Conservation (phyloP, 2,113 vertebrate species). For the Apus apus region DNA sequence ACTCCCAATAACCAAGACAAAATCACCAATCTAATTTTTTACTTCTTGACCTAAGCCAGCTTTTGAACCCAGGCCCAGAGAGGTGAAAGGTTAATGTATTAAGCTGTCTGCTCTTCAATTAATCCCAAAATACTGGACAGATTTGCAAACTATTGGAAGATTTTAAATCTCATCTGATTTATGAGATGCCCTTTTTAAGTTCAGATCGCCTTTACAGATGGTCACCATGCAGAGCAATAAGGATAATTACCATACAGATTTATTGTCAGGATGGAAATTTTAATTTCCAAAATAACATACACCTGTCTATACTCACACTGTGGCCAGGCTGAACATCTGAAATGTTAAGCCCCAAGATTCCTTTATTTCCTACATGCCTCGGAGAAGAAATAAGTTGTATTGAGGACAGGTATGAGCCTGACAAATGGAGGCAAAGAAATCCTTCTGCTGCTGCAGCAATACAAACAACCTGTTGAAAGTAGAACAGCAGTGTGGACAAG, state of each 20-base stretch:
- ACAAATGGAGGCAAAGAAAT: not conserved
- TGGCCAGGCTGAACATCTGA: not conserved
- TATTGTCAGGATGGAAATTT: not conserved
- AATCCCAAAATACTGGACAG: slow-evolving; percentile 28
- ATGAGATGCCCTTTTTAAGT: slow-evolving; percentile 1
- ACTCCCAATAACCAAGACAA: not conserved
- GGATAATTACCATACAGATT: slow-evolving; percentile 17
- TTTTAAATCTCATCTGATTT: slow-evolving; percentile 58
- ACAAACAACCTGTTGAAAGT: not conserved
- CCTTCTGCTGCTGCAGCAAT: not conserved
- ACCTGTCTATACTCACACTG: not conserved
- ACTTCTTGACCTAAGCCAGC: slow-evolving; percentile 5
- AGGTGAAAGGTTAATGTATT: slow-evolving; percentile 70
- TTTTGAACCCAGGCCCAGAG: slow-evolving; percentile 1
- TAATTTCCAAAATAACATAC: slow-evolving; percentile 1
- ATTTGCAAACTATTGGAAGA: slow-evolving; percentile 59
- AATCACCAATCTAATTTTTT: slow-evolving; percentile 14
- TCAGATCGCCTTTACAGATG: slow-evolving; percentile 11
- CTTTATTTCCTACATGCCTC: not conserved
- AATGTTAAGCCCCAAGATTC: not conserved
- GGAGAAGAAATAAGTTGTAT: not conserved
- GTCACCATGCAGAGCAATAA: slow-evolving; percentile 11
- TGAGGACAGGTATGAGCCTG: not conserved
- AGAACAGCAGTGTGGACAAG: too few species aligned
- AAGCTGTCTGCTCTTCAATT: slow-evolving; percentile 62